These are phyloP conservation scores for Dolichopus griseipennis DNA, from an alignment of 2,888 invertebrate genomes.

Conservation along the genomic window DNA sequence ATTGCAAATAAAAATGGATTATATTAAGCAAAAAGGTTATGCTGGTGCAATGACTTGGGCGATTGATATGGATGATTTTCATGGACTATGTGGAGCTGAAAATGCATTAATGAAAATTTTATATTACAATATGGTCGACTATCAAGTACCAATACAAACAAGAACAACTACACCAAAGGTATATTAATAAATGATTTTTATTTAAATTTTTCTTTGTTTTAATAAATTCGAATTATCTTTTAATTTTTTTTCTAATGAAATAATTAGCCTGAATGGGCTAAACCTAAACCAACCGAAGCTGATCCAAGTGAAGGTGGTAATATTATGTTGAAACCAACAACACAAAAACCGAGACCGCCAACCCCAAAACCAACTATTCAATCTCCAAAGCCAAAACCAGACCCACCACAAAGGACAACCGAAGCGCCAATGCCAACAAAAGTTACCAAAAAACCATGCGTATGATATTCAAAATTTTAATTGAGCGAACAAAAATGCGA, in stretches of 20 bases:
- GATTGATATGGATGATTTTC: conserved; percentile 79
- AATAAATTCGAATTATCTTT: no score
- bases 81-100: conserved; percentile 67
- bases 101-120: conserved; percentile 68
- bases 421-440: conserved; percentile 16
- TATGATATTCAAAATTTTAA: not conserved
- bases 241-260: conserved; percentile 16
- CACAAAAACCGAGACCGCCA: conserved; percentile 28
- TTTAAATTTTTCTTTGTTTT: not conserved
- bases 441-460: not conserved
- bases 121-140: conserved; percentile 60
- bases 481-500: not conserved
- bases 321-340: conserved; percentile 36
- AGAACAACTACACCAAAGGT: conserved; percentile 60
- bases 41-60: conserved; percentile 91
- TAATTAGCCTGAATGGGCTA: conserved; percentile 69
- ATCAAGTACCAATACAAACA: conserved; percentile 59
- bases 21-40: conserved; percentile 71
- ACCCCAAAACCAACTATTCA: conserved; percentile 28
- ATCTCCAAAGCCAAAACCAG: conserved; percentile 24
- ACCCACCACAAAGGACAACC: conserved; percentile 28
- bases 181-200: conserved; percentile 33
- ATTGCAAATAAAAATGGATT: conserved; percentile 83
- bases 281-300: conserved; percentile 61
- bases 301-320: conserved; percentile 46